These are phyloP conservation scores for Drosophila sucinea DNA, from an alignment of 1,140 invertebrate species.

Conservation along the genomic window DNA sequence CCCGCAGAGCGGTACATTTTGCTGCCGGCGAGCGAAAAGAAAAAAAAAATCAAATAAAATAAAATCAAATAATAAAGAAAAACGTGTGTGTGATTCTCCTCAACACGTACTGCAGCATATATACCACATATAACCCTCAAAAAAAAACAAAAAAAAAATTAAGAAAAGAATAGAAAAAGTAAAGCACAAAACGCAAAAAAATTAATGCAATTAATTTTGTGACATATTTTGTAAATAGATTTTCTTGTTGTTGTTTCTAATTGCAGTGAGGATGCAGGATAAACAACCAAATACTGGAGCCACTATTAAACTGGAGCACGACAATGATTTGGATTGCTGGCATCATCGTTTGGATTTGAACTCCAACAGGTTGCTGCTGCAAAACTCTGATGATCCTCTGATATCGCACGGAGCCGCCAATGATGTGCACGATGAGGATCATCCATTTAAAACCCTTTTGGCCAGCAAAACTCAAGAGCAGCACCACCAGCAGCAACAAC, in stretches of 20 bases:
- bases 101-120: constrained; percentile 11
- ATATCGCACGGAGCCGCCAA: constrained; percentile 74
- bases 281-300: constrained; percentile 24
- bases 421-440: constrained; percentile 73
- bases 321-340: constrained; percentile 57
- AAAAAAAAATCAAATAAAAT: constrained; percentile 14
- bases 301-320: constrained; percentile 66
- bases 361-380: constrained; percentile 63
- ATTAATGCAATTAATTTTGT: not conserved
- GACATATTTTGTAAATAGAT: constrained; percentile 9
- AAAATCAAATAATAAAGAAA: constrained; percentile 42
- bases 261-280: constrained; percentile 43
- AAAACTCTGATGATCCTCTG: constrained; percentile 78
- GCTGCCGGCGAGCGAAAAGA: constrained; percentile 25
- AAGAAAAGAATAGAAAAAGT: no score
- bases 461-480: constrained; percentile 55
- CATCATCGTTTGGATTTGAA: constrained; percentile 55
- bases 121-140: constrained; percentile 17
- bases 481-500: constrained; percentile 23
- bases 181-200: not conserved
- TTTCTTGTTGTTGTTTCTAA: not conserved
- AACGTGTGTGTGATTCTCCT: constrained; percentile 38
- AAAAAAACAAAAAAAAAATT: not conserved
- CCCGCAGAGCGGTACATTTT: constrained; percentile 4
- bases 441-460: constrained; percentile 63